Conservation (phyloP, 2,888 invertebrate genomes). For the Drosophila subquinaria region DNA sequence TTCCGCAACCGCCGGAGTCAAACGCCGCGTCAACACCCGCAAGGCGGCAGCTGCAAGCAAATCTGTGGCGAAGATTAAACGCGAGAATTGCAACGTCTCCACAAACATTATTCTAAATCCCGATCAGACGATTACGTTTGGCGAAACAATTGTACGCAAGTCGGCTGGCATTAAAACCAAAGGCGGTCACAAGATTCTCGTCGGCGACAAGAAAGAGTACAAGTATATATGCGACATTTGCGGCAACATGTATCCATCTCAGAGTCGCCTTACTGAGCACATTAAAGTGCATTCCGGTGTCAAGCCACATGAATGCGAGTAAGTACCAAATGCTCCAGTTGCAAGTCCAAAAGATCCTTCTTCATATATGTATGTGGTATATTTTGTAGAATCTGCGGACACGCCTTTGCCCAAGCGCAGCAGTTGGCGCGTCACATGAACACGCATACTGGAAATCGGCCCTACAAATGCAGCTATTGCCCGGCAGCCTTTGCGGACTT, state of each 20-base stretch:
- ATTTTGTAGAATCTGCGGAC: constrained; percentile 82
- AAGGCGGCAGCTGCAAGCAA: constrained; percentile 20
- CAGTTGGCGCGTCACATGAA: constrained; percentile 85
- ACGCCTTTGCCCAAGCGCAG: constrained; percentile 84
- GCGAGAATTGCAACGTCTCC: constrained; percentile 34
- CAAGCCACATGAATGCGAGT: constrained; percentile 85
- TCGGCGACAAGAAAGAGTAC: constrained; percentile 77
- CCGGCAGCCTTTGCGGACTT: constrained; percentile 85
- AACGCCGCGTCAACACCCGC: constrained; percentile 48
- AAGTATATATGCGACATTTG: constrained; percentile 84
- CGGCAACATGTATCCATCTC: constrained; percentile 84
- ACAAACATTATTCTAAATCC: constrained; percentile 60
- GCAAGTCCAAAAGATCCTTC: background rate
- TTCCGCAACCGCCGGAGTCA: constrained; percentile 26
- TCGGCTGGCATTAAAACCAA: constrained; percentile 64
- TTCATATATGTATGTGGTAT: background rate
- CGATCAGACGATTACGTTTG: constrained; percentile 52
- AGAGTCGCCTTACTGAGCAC: constrained; percentile 84
- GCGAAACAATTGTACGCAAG: constrained; percentile 61
- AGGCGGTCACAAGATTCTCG: constrained; percentile 68
- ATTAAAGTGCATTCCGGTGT: constrained; percentile 84
- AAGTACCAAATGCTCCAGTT: constrained; percentile 39
- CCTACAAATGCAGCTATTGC: constrained; percentile 84
- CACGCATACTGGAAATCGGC: constrained; percentile 85
- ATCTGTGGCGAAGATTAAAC: constrained; percentile 42